Percentiles rank a stretch among this genome's conserved stretches.
Conservation (phyloP, 2,113 vertebrate genomes). For the Trematomus loennbergii region DNA sequence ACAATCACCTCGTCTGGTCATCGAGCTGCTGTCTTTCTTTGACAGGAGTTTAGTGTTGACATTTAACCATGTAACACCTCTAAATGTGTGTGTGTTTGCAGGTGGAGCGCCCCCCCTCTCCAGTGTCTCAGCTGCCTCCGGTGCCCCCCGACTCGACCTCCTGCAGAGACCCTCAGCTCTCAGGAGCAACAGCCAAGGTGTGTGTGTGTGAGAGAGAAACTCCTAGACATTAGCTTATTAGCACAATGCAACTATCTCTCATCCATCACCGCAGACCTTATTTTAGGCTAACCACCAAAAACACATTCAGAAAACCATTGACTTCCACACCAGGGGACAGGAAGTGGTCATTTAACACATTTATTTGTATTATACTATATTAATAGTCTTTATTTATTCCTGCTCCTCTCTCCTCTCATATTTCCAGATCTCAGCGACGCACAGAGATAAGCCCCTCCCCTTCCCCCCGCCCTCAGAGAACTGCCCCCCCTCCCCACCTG, state of each 20-base stretch:
- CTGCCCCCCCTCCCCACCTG: constrained; percentile 93
- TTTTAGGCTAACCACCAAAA: no score
- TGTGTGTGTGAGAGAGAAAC: neutral
- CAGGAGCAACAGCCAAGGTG: constrained; percentile 90
- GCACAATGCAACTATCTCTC: no score
- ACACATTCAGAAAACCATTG: no score
- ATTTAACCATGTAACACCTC: neutral
- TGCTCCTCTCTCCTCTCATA: neutral
- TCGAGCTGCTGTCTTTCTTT: no score
- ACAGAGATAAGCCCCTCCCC: constrained; percentile 95
- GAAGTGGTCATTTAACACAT: no score
- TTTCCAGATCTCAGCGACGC: constrained; percentile 85
- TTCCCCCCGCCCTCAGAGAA: constrained; percentile 92
- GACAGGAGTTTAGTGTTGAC: neutral
- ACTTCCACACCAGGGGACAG: no score
- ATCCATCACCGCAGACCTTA: no score
- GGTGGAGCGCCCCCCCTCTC: constrained; percentile 95
- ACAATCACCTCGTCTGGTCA: no score
- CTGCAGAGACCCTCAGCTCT: constrained; percentile 85
- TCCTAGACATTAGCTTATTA: no score
- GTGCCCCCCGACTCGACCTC: constrained; percentile 94
- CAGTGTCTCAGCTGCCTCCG: constrained; percentile 91
- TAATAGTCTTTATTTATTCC: no score
- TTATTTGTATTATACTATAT: no score
- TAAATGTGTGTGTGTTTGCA: constrained; percentile 54